Evolutionary conservation across 2,888 invertebrate species (phyloP), one percentile per base, ranked within the genome.

Genomic region (Philhelius pedissequus): DNA sequence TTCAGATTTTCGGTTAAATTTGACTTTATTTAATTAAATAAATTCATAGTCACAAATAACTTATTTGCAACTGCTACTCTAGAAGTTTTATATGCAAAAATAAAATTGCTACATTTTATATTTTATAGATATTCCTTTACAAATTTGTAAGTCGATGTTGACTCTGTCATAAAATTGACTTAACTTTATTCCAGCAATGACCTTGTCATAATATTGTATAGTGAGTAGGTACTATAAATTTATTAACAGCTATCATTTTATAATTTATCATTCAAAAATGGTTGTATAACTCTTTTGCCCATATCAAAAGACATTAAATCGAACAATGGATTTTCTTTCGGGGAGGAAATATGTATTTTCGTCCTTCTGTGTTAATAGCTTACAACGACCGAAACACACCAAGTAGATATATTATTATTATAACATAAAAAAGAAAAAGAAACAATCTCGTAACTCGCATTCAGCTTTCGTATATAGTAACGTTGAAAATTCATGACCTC

Each of bases 401-500:
- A 38, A 40, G 38, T 40, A 25, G 25, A 5, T 25, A 25, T 3
- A 5, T n/a, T n/a, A n/a, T n/a, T n/a, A n/a, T n/a, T 25, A 25
- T 25, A 5, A 35, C 18, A 58, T 35, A 48, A 73, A 62, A 73
- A 8, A 15, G 3, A 32, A 30, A 27, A 38, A 25, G 43, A 48
- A 54, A 64, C 50, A 83, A 64, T 22, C 69, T 78, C 56, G 68
- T 32, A 68, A 52, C 74, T 70, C 70, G 78, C 54, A 84, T 84
- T 75, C 79, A 75, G 45, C 15, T 64, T 22, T 75, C 22, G 11
- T 22, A 4, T 22, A 4, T 54, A 69, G 70, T 56, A 66, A 70
- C 70, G 78, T 58, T 74, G 83, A 56, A 76, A 84, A 84, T 84
- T 84, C 84, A 84, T 80, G 79, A 84, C 84, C 79, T 68, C 68